phyloP scores from a whole-genome alignment of 2,888 invertebrate genomes.

The Latheticus oryzae region DNA sequence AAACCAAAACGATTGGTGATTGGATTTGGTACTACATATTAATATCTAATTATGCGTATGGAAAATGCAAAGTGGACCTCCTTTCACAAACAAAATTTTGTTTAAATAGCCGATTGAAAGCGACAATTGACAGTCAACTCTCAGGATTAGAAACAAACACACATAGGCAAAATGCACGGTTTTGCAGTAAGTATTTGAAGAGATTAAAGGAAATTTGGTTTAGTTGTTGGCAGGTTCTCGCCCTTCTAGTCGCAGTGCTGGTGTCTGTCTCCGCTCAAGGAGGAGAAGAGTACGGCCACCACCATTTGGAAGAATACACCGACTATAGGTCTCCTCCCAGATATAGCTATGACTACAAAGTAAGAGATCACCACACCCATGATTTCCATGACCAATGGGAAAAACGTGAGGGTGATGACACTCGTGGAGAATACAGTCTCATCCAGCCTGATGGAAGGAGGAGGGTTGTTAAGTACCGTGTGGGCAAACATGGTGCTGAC shows the following conservation, averaged over 20 bases:
- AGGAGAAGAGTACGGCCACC: slow-evolving; percentile 45
- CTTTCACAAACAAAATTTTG: slow-evolving; percentile 48
- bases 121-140: slow-evolving; percentile 50
- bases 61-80: slow-evolving; percentile 34
- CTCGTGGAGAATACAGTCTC: slow-evolving; percentile 59
- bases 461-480: slow-evolving; percentile 61
- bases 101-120: slow-evolving; percentile 51
- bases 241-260: slow-evolving; percentile 50
- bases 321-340: slow-evolving; percentile 61
- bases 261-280: slow-evolving; percentile 47
- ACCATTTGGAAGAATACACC: slow-evolving; percentile 59
- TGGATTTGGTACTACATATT: slow-evolving; percentile 5
- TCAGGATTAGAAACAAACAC: slow-evolving; percentile 45
- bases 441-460: slow-evolving; percentile 61
- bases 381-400: slow-evolving; percentile 62
- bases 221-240: slow-evolving; percentile 47
- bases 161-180: slow-evolving; percentile 52
- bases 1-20: slow-evolving; percentile 24
- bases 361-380: slow-evolving; percentile 60
- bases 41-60: slow-evolving; percentile 18
- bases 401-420: slow-evolving; percentile 57
- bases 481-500: slow-evolving; percentile 60
- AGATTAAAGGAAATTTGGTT: not conserved
- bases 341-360: slow-evolving; percentile 61
- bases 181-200: slow-evolving; percentile 53